phyloP scores from a whole-genome alignment of 2,797 vertebrate genomes.

The Falco berigora region DNA sequence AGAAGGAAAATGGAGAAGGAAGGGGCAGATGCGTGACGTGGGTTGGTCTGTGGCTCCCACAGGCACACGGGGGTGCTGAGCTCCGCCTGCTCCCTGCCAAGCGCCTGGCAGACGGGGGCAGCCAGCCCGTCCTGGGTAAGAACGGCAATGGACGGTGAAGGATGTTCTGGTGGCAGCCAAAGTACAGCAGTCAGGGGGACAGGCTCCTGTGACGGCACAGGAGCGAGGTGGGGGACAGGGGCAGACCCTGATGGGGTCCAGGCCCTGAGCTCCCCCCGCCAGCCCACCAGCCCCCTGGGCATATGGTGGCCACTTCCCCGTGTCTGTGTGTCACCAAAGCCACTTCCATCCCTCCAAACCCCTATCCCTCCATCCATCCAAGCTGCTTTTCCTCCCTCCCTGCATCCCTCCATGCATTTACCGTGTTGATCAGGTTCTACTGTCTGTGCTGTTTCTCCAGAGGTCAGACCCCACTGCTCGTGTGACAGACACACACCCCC shows the following conservation, averaged over 20 bases:
- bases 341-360: neutral
- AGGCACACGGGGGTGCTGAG: neutral
- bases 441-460: too few species aligned
- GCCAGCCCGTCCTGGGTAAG: too few species aligned
- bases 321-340: neutral
- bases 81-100: neutral
- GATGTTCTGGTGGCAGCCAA: too few species aligned
- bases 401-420: neutral
- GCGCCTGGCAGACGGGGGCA: neutral
- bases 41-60: neutral
- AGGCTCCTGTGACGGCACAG: neutral
- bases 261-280: neutral
- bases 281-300: neutral
- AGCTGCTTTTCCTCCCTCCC: neutral
- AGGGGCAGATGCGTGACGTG: neutral
- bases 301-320: too few species aligned
- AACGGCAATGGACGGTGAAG: accelerated
- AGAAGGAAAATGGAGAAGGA: neutral
- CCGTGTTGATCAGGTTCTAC: too few species aligned
- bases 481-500: too few species aligned
- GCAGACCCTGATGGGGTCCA: neutral
- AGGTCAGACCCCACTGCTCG: too few species aligned
- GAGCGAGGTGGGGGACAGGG: neutral
- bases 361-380: neutral
- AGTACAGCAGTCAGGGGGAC: neutral